These are phyloP conservation scores for Hapalemur alaotrensis DNA, from an alignment of 2,797 vertebrate species.

Conservation along the genomic window DNA sequence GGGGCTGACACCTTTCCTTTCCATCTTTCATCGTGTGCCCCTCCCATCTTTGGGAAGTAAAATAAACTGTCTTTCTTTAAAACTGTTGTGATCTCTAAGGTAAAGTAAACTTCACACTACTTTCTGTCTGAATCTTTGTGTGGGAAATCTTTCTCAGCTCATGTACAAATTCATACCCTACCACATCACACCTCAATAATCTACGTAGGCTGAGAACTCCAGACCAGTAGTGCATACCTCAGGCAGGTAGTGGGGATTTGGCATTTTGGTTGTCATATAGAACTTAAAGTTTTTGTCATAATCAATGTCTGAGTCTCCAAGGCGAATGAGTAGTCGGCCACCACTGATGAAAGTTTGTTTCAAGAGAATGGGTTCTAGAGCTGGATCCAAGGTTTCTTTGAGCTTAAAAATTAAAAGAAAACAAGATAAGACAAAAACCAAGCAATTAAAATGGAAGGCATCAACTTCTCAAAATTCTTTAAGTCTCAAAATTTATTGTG, in stretches of 20 bases:
- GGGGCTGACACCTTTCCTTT: no score
- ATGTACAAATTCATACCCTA: no score
- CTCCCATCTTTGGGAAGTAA: no score
- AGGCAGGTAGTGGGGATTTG: constrained; percentile 93
- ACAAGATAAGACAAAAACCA: neutral
- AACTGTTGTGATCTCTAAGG: no score
- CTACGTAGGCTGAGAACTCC: neutral
- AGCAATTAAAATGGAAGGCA: neutral
- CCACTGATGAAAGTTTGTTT: constrained; percentile 91
- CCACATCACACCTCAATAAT: neutral
- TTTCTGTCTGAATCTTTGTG: no score
- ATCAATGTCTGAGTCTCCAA: constrained; percentile 93
- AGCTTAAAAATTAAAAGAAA: constrained; percentile 81
- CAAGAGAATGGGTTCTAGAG: constrained; percentile 90
- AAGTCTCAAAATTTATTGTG: neutral
- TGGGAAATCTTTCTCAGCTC: no score
- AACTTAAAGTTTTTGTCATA: constrained; percentile 92
- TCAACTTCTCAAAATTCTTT: neutral
- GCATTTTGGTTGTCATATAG: constrained; percentile 95
- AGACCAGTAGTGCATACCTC: constrained; percentile 84
- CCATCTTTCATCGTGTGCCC: no score
- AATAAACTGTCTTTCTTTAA: no score
- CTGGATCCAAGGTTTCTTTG: constrained; percentile 91
- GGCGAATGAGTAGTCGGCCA: constrained; percentile 89
- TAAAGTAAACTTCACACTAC: no score